Conservation (phyloP, 1,140 invertebrate genomes). For the Zaprionus kolodkinae region DNA sequence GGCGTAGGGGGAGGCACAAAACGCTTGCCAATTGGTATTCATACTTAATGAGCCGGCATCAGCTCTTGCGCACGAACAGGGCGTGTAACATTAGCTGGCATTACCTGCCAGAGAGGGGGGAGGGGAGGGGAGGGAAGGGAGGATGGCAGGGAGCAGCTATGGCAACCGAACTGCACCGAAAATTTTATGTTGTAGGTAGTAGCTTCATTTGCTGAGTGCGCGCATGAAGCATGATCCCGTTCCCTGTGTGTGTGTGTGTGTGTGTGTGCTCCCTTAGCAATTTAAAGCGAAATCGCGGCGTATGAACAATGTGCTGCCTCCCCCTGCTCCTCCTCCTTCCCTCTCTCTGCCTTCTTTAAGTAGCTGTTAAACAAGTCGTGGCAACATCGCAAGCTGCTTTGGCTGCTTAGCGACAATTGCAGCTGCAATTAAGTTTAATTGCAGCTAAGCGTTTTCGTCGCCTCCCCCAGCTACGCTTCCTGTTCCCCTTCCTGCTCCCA, state of each 20-base stretch:
- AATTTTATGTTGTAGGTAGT: constrained; percentile 32
- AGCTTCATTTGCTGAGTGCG: constrained; percentile 57
- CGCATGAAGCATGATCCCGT: not conserved
- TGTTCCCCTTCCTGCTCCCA: not conserved
- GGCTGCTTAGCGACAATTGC: constrained; percentile 66
- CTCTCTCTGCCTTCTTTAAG: constrained; percentile 43
- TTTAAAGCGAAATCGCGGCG: constrained; percentile 30
- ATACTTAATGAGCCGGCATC: constrained; percentile 59
- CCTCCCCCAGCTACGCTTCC: not conserved
- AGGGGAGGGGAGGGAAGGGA: not conserved
- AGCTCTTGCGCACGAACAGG: constrained; percentile 32
- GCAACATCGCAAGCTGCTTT: constrained; percentile 36
- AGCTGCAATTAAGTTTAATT: constrained; percentile 74
- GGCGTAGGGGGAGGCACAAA: not conserved
- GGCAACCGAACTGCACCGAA: constrained; percentile 35
- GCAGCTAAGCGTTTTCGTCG: constrained; percentile 55
- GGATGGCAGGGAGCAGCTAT: constrained; percentile 7
- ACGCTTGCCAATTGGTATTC: constrained; percentile 58
- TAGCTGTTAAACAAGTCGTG: constrained; percentile 73
- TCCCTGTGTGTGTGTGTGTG: not conserved
- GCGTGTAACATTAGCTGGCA: constrained; percentile 56
- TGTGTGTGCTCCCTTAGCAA: not conserved
- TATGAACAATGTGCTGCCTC: constrained; percentile 60
- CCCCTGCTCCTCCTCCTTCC: not conserved
- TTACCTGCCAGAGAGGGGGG: not conserved